phyloP scores from a whole-genome alignment of 1,140 invertebrate genomes.

The Drosophila pruinosa region DNA sequence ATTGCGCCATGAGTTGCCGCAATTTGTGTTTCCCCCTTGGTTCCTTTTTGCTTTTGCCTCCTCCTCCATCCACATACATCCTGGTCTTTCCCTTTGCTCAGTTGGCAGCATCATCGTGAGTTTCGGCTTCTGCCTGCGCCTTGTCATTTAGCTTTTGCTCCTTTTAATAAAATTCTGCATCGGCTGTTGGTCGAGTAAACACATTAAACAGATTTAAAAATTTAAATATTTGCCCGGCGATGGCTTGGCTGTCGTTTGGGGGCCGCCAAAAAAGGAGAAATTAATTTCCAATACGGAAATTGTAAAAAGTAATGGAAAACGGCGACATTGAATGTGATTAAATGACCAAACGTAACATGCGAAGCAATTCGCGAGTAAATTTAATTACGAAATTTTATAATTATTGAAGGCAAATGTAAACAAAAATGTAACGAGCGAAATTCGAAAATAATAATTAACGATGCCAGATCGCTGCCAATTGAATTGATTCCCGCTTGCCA shows the following conservation, averaged over 20 bases:
- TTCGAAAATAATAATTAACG: not conserved
- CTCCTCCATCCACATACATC: not conserved
- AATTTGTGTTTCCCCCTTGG: constrained; percentile 34
- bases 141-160: constrained; percentile 24
- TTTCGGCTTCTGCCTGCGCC: constrained; percentile 24
- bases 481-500: not conserved
- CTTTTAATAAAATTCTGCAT: constrained; percentile 60
- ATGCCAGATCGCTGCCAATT: not conserved
- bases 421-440: not conserved
- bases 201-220: constrained; percentile 68
- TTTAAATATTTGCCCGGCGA: constrained; percentile 49
- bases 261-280: constrained; percentile 36
- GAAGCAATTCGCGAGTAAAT: not conserved
- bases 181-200: constrained; percentile 54
- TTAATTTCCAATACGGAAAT: constrained; percentile 72
- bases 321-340: constrained; percentile 56
- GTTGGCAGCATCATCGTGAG: constrained; percentile 6
- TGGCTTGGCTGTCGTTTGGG: no score
- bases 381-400: constrained; percentile 3
- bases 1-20: constrained; percentile 78
- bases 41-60: not conserved
- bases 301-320: constrained; percentile 59
- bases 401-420: not conserved
- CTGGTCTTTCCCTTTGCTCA: not conserved
- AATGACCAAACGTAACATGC: constrained; percentile 33